Evolutionary conservation across 2,797 vertebrate genomes (phyloP), one percentile per base, ranked within the genome.

Genomic region (Labroides dimidiatus): DNA sequence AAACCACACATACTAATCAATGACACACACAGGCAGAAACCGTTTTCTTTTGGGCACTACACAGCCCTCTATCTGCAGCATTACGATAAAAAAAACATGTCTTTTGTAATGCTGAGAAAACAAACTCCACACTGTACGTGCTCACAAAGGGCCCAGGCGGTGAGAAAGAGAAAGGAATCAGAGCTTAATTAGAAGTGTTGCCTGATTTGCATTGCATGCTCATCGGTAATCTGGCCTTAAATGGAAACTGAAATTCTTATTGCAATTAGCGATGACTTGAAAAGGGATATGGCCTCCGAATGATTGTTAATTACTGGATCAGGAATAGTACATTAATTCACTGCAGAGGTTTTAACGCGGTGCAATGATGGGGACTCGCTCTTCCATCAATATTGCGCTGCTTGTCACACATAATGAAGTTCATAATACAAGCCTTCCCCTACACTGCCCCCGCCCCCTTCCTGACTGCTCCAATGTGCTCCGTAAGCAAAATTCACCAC

Each of bases 181-280:
- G 81, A 65, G 87, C 86, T 88, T 91, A 91, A 92, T 92, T 92
- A 85, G 89, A 88, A 92, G 72, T 73, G 86, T 69, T 86, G 77
- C 75, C 84, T 90, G 87, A 92, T 91, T 92, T 88, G 86, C 86
- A 86, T 86, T 84, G 86, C 91, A 86, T 86, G 90, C 86, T 91
- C 89, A 83, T 84, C 67, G 81, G 89, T 88, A 88, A 92, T 92
- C 87, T 90, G 19, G 82, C 81, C 85, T 91, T 90, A 92, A 91
- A 90, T 90, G 85, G 81, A 89, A 91, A 89, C 85, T 84, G 87
- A 87, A 93, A 92, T 91, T 90, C 86, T 86, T 91, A 89, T 91
- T 92, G 89, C 91, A 93, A 93, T 93, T 90, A 93, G 91, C 78
- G 87, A 90, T 86, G 80, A 91, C 87, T 91, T 87, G 88, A 92